Evolutionary conservation across 2,113 vertebrate genomes (phyloP).

Genomic region (Amazona guildingii): DNA sequence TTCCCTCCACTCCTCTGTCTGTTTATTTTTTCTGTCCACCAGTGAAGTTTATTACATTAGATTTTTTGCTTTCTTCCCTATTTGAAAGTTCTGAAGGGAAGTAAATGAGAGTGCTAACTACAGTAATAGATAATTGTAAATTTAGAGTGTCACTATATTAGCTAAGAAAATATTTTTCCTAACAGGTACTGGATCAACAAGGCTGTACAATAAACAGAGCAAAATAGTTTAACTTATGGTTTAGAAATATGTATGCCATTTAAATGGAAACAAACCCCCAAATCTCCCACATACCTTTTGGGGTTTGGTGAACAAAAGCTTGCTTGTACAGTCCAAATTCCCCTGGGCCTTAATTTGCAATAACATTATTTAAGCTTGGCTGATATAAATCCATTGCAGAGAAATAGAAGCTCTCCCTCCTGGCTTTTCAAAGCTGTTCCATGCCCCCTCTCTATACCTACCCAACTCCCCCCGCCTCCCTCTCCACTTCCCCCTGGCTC

Average conservation of each 20-base stretch:
- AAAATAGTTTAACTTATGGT: constrained; percentile 27
- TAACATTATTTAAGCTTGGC: constrained; percentile 52
- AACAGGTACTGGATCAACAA: not conserved
- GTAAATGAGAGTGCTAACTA: not conserved
- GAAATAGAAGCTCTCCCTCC: constrained; percentile 36
- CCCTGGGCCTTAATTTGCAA: constrained; percentile 56
- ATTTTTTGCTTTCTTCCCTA: constrained; percentile 6
- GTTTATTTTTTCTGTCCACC: not conserved
- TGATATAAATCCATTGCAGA: constrained; percentile 32
- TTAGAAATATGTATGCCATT: constrained; percentile 23
- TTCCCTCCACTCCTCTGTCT: not conserved
- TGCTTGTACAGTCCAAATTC: constrained; percentile 6
- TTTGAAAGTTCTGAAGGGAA: constrained; percentile 6
- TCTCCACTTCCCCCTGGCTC: not conserved
- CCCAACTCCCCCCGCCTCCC: accelerated
- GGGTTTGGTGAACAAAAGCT: constrained; percentile 58
- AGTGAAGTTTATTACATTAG: not conserved
- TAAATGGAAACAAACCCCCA: constrained; percentile 42
- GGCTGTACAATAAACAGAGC: not conserved
- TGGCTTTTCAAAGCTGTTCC: not conserved
- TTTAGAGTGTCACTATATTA: not conserved
- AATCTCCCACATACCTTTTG: constrained; percentile 48
- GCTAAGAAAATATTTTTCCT: constrained; percentile 13
- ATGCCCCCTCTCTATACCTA: not conserved
- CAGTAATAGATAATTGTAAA: not conserved